Evolutionary conservation across 2,113 vertebrate species (phyloP).

Genomic region (Macrotus californicus): DNA sequence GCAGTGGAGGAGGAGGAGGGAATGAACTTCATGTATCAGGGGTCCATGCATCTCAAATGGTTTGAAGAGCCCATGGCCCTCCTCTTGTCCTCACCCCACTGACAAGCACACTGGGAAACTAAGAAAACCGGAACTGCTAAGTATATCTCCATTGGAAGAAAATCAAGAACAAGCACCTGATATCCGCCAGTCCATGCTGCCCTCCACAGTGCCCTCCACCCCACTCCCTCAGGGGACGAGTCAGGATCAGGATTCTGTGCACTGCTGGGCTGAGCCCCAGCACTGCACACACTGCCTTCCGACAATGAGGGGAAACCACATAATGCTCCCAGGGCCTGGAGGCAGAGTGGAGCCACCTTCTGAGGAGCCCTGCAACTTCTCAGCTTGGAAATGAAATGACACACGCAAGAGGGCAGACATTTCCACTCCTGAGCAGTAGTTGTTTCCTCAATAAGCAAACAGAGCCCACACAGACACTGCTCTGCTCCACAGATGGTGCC

Average conservation of each 20-base stretch:
- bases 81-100: background rate
- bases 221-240: background rate
- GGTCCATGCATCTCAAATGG: background rate
- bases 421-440: background rate
- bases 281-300: background rate
- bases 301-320: background rate
- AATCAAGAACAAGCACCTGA: background rate
- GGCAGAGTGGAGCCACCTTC: background rate
- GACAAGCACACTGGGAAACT: background rate
- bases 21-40: background rate
- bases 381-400: background rate
- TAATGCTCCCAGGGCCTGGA: background rate
- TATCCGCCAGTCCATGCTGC: background rate
- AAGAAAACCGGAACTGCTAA: background rate
- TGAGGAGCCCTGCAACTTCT: background rate
- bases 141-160: background rate
- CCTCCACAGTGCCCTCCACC: background rate
- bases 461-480: background rate
- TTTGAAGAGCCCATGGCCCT: background rate
- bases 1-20: background rate
- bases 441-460: constrained; percentile 37
- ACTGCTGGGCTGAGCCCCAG: too few species aligned
- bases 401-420: background rate
- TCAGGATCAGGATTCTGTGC: background rate
- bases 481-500: constrained; percentile 57